A percentile compares a stretch with the other conserved stretches of the same genome.
Conservation (phyloP, 2,113 vertebrate genomes). For the Sander lucioperca region DNA sequence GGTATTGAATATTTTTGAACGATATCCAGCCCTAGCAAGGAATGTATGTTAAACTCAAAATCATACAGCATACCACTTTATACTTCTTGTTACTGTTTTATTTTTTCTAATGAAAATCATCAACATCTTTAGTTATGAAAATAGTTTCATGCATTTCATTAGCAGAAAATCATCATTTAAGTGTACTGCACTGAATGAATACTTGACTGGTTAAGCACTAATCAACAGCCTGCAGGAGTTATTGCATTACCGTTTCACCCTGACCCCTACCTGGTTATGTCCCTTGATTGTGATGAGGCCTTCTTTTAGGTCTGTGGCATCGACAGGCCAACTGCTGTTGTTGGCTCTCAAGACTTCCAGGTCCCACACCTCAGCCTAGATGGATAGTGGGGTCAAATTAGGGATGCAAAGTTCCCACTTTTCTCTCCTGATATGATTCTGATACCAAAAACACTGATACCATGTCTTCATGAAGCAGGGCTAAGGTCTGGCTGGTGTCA, state of each 20-base stretch:
- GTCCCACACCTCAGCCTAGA: slow-evolving; percentile 97
- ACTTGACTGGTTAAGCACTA: no score
- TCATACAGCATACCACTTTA: not conserved
- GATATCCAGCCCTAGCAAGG: no score
- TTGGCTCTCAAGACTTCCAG: slow-evolving; percentile 91
- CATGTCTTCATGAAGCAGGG: slow-evolving; percentile 93
- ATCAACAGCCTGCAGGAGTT: not conserved
- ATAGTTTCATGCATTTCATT: not conserved
- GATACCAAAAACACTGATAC: slow-evolving; percentile 68
- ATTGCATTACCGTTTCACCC: not conserved
- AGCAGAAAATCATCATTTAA: not conserved
- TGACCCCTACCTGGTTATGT: slow-evolving; percentile 88
- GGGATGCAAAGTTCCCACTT: not conserved
- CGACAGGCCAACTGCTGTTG: slow-evolving; percentile 90
- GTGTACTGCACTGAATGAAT: not conserved
- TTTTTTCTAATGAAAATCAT: not conserved
- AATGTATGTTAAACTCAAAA: not conserved
- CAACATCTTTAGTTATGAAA: not conserved
- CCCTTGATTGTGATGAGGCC: slow-evolving; percentile 95
- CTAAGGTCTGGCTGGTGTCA: slow-evolving; percentile 92
- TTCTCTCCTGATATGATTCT: not conserved
- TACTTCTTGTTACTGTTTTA: not conserved
- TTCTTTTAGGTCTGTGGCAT: slow-evolving; percentile 91
- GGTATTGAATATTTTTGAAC: no score
- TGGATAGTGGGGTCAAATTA: not conserved